A percentile compares a stretch with the other conserved stretches of the same genome.
phyloP scores from a whole-genome alignment of 2,888 invertebrate species.

The Mycalesis mineus region DNA sequence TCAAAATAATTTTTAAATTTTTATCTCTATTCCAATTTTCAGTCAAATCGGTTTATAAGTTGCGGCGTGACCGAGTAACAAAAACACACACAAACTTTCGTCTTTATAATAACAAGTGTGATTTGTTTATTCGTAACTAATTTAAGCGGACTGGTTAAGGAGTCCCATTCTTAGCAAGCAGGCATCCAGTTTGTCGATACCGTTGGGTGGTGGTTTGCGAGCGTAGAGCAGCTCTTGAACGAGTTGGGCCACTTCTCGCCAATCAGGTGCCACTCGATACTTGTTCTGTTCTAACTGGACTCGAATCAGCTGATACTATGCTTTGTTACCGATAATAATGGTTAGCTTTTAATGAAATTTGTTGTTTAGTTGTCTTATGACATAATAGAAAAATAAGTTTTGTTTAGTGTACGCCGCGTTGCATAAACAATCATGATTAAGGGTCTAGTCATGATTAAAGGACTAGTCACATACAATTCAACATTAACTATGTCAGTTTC shows the following conservation, averaged over 20 bases:
- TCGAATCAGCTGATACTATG: constrained; percentile 69
- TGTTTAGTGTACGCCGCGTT: no score
- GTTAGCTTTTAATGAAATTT: constrained; percentile 28
- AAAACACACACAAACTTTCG: no score
- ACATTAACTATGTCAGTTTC: no score
- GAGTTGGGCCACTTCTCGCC: constrained; percentile 71
- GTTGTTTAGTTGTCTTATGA: not conserved
- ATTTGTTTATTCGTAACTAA: not conserved
- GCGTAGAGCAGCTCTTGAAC: constrained; percentile 65
- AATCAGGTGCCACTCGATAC: constrained; percentile 74
- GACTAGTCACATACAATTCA: no score
- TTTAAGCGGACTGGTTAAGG: constrained; percentile 49
- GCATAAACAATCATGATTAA: no score
- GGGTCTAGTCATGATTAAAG: no score
- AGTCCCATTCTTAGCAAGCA: constrained; percentile 61
- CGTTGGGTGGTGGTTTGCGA: constrained; percentile 58
- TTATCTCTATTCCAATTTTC: no score
- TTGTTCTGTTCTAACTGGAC: constrained; percentile 76
- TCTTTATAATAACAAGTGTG: no score
- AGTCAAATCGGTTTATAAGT: no score
- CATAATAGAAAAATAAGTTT: no score
- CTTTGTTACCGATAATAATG: constrained; percentile 45
- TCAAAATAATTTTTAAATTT: no score
- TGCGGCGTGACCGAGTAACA: no score
- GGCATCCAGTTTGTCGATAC: constrained; percentile 68